Conservation (phyloP, 2,888 invertebrate genomes). For the Pinctada fucata region DNA sequence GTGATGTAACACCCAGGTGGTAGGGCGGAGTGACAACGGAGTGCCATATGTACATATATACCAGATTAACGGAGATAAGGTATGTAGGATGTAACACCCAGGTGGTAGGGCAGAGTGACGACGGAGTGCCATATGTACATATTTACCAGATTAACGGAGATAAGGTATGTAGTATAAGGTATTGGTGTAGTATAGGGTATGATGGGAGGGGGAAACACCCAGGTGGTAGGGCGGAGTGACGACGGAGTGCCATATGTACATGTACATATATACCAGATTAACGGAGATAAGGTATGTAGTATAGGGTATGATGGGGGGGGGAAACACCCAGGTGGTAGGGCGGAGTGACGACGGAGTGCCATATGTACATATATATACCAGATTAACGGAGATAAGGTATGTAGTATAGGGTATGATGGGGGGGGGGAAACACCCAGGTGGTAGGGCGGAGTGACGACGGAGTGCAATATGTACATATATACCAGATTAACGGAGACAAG, state of each 20-base stretch:
- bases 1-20: conserved; percentile 82
- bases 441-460: conserved; percentile 87
- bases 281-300: conserved; percentile 52
- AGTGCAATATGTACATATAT: conserved; percentile 89
- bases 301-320: no score
- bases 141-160: conserved; percentile 80
- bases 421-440: conserved; percentile 82
- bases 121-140: conserved; percentile 88
- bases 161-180: no score
- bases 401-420: no score
- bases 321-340: conserved; percentile 86
- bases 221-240: conserved; percentile 88
- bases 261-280: conserved; percentile 83
- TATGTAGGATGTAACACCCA: conserved; percentile 79
- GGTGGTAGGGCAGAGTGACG: conserved; percentile 87
- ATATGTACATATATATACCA: conserved; percentile 86
- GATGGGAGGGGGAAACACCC: conserved; percentile 77
- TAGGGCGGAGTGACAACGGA: conserved; percentile 86
- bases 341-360: conserved; percentile 86
- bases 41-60: conserved; percentile 90
- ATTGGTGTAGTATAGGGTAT: no score
- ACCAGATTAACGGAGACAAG: conserved; percentile 72
- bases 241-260: conserved; percentile 87
- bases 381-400: conserved; percentile 59
- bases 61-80: conserved; percentile 59